These are phyloP conservation scores for Ellobius talpinus DNA, from an alignment of 2,113 vertebrate species.

Conservation along the genomic window DNA sequence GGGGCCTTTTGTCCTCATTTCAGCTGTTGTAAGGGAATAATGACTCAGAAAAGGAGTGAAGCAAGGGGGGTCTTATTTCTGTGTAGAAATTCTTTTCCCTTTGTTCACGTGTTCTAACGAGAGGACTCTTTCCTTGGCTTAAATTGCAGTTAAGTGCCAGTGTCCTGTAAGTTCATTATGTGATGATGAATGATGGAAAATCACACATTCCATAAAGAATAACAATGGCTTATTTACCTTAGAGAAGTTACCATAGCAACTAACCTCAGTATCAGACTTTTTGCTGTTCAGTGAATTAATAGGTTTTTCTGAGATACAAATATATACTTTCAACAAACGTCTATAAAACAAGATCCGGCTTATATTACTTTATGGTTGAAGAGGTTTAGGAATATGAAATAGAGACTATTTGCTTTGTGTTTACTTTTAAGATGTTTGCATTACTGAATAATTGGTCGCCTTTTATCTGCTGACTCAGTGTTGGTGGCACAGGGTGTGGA, in stretches of 20 bases:
- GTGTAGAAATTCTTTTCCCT: constrained; percentile 1
- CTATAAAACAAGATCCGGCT: background rate
- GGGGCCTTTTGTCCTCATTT: constrained; percentile 5
- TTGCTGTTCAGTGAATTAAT: constrained; percentile 12
- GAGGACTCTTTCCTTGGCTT: background rate
- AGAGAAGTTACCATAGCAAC: background rate
- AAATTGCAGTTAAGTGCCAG: background rate
- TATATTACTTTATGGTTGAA: background rate
- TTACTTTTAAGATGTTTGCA: constrained; percentile 15
- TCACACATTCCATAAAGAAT: background rate
- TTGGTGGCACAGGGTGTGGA: constrained; percentile 20
- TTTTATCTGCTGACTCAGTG: constrained; percentile 26
- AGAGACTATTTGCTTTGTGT: background rate
- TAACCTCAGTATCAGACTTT: background rate
- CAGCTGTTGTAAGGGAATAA: background rate
- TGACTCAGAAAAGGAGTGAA: constrained; percentile 54
- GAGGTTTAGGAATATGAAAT: background rate
- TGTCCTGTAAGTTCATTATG: constrained; percentile 4
- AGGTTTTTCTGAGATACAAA: background rate
- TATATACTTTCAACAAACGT: background rate
- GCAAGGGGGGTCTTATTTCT: background rate
- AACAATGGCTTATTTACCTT: constrained; percentile 15
- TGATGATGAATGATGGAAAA: background rate
- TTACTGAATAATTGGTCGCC: background rate
- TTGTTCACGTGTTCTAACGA: constrained; percentile 11